A percentile compares a stretch with the other conserved stretches of the same genome.
These are phyloP conservation scores for Aphaenogaster floridana DNA, from an alignment of 1,140 invertebrate species.

Conservation along the genomic window DNA sequence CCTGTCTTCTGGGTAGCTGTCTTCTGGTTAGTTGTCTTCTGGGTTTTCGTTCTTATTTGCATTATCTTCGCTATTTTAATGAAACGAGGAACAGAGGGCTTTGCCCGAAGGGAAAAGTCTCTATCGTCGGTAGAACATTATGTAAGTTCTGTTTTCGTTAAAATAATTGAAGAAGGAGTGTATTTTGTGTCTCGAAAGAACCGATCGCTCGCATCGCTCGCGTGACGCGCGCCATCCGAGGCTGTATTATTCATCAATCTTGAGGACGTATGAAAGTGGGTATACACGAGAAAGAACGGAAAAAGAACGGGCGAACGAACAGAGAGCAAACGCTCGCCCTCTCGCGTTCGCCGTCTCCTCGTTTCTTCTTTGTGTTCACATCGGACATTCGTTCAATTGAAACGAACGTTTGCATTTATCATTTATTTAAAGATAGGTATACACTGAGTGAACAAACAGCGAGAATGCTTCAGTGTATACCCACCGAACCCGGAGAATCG, in stretches of 20 bases:
- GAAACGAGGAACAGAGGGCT: background rate
- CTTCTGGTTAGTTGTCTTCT: background rate
- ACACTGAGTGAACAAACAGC: slow-evolving; percentile 27
- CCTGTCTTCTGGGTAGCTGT: background rate
- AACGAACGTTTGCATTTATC: slow-evolving; percentile 36
- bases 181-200: slow-evolving; percentile 36
- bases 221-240: background rate
- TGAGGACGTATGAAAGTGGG: slow-evolving; percentile 28
- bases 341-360: background rate
- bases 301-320: slow-evolving; percentile 1
- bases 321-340: slow-evolving; percentile 25
- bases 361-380: background rate
- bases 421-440: slow-evolving; percentile 45
- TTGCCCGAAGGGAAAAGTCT: background rate
- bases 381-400: slow-evolving; percentile 13
- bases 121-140: background rate
- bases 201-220: slow-evolving; percentile 11
- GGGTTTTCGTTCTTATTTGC: background rate
- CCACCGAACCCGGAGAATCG: background rate
- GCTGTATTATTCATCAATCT: slow-evolving; percentile 27
- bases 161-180: slow-evolving; percentile 31
- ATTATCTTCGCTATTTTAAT: slow-evolving; percentile 11
- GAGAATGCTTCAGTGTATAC: slow-evolving; percentile 15
- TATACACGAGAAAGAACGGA: background rate
- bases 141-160: background rate